Evolutionary conservation across 2,888 invertebrate species (phyloP).

Genomic region (Drosophila setosimentum): DNA sequence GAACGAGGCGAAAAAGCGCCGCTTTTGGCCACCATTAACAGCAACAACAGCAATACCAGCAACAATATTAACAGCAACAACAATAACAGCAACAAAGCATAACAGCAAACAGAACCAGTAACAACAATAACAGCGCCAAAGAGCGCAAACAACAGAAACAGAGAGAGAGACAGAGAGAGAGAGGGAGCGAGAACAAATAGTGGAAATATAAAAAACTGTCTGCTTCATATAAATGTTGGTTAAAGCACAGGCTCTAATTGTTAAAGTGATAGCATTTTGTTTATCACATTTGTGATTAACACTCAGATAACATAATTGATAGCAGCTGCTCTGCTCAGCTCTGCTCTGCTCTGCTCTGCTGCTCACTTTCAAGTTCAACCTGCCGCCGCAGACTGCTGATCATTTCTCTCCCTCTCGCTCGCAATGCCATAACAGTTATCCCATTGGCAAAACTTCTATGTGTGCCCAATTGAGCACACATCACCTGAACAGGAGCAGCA

Average conservation of each 20-base stretch:
- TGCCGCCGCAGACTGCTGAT: slow-evolving; percentile 7
- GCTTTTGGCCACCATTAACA: slow-evolving; percentile 42
- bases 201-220: neutral
- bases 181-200: neutral
- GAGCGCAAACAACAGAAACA: neutral
- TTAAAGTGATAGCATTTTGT: slow-evolving; percentile 28
- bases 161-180: neutral
- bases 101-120: slow-evolving; percentile 15
- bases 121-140: slow-evolving; percentile 1
- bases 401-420: neutral
- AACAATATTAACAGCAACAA: slow-evolving; percentile 28
- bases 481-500: slow-evolving; percentile 16
- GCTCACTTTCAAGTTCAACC: slow-evolving; percentile 34
- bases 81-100: slow-evolving; percentile 33
- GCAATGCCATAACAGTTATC: slow-evolving; percentile 6
- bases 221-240: slow-evolving; percentile 10
- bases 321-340: slow-evolving; percentile 4
- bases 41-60: slow-evolving; percentile 29
- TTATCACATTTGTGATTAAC: slow-evolving; percentile 43
- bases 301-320: slow-evolving; percentile 40
- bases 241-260: slow-evolving; percentile 38
- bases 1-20: slow-evolving; percentile 39
- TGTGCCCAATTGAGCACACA: slow-evolving; percentile 44
- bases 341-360: slow-evolving; percentile 8
- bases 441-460: slow-evolving; percentile 28